Evolutionary conservation across 2,113 vertebrate genomes (phyloP).

Genomic region (Daphoenositta chrysoptera): DNA sequence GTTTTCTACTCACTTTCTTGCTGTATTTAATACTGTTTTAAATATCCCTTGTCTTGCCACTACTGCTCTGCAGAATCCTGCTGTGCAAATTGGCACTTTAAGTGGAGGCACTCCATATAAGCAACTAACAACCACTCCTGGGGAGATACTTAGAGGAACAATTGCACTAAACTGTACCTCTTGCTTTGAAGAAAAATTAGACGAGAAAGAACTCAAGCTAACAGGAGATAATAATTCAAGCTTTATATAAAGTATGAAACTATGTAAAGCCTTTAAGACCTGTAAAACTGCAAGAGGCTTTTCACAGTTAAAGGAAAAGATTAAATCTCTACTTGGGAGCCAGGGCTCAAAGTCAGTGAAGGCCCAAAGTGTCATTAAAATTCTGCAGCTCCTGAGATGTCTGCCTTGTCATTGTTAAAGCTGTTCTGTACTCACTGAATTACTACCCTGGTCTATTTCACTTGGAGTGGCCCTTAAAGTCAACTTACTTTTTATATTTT

Average conservation of each 20-base stretch:
- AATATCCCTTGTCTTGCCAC: not conserved
- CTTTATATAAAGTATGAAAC: not conserved
- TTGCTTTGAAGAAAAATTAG: constrained; percentile 26
- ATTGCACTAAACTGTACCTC: constrained; percentile 12
- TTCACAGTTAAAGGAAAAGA: not conserved
- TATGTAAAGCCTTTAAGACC: not conserved
- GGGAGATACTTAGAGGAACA: constrained; percentile 41
- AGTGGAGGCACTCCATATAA: constrained; percentile 11
- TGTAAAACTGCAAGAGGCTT: not conserved
- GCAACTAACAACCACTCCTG: constrained; percentile 10
- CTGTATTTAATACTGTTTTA: constrained; percentile 9
- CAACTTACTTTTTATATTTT: not conserved
- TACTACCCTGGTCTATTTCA: not conserved
- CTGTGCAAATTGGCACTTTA: constrained; percentile 36
- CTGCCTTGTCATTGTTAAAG: not conserved
- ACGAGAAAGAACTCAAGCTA: constrained; percentile 5
- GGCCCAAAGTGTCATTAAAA: not conserved
- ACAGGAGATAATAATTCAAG: not conserved
- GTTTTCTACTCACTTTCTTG: not conserved
- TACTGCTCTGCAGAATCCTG: not conserved
- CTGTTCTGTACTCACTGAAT: not conserved
- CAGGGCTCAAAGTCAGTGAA: not conserved
- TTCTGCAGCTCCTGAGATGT: not conserved
- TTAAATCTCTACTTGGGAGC: not conserved
- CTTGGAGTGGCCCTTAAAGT: not conserved